Conservation (phyloP, 2,113 vertebrate genomes). For the Esox niger region DNA sequence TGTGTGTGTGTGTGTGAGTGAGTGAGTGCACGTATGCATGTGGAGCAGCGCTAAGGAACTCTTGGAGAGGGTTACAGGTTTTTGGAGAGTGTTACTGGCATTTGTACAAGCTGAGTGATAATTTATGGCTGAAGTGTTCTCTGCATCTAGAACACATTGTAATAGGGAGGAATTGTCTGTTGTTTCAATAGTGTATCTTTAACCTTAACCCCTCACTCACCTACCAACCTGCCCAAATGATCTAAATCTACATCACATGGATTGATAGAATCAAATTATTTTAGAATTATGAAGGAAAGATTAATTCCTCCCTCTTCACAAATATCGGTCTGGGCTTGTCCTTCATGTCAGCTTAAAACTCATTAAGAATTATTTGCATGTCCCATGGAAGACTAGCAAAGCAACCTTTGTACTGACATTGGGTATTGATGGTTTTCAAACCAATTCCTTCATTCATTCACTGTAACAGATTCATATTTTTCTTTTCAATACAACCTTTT, state of each 20-base stretch:
- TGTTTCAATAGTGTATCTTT: constrained; percentile 13
- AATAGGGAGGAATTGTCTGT: constrained; percentile 6
- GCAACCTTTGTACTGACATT: too few species aligned
- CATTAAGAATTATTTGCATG: background rate
- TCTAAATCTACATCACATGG: background rate
- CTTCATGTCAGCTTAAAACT: background rate
- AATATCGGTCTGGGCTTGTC: background rate
- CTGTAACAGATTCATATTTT: too few species aligned
- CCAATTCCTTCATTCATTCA: too few species aligned
- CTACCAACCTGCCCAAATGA: background rate
- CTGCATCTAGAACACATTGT: constrained; percentile 24
- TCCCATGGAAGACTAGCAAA: background rate
- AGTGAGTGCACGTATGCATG: background rate
- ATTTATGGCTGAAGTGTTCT: constrained; percentile 25
- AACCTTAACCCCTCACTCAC: background rate
- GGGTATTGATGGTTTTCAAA: too few species aligned
- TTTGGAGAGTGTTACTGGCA: background rate
- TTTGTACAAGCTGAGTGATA: background rate
- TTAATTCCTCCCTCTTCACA: background rate
- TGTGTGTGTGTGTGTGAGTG: background rate
- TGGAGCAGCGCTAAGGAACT: background rate
- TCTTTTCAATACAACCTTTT: too few species aligned
- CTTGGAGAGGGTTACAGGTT: background rate
- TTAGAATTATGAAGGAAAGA: background rate
- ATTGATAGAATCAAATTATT: background rate